These are phyloP conservation scores for Cerastis leucographa DNA, from an alignment of 2,888 invertebrate genomes.

Conservation along the genomic window DNA sequence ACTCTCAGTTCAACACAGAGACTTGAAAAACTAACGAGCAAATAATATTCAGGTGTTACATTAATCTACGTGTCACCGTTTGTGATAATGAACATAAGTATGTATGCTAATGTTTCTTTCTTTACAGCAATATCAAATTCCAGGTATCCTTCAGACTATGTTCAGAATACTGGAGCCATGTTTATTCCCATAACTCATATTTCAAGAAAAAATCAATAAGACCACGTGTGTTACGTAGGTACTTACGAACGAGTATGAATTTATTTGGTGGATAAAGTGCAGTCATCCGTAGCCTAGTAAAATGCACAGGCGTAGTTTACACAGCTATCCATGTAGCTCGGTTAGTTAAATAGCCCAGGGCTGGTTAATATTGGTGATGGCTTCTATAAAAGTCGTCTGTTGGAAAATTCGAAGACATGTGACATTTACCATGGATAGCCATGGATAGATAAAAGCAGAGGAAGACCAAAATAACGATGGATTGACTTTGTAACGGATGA, in stretches of 20 bases:
- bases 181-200: not conserved
- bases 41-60: too few species aligned
- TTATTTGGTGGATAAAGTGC: not conserved
- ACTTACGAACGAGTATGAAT: not conserved
- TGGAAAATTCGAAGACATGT: not conserved
- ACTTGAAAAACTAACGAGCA: too few species aligned
- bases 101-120: too few species aligned
- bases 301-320: conserved; percentile 2
- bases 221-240: not conserved
- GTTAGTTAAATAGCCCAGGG: conserved; percentile 8
- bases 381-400: not conserved
- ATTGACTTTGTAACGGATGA: too few species aligned
- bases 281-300: not conserved
- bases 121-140: not conserved
- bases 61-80: too few species aligned
- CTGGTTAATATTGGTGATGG: not conserved
- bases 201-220: not conserved
- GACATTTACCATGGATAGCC: too few species aligned
- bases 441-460: too few species aligned
- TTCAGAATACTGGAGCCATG: not conserved
- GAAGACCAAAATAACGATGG: too few species aligned
- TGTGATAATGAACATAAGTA: too few species aligned
- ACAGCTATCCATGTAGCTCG: not conserved
- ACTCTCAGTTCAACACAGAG: too few species aligned
- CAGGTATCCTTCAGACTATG: not conserved